These are phyloP conservation scores for Agelastica alni DNA, from an alignment of 2,888 invertebrate species.

Conservation along the genomic window DNA sequence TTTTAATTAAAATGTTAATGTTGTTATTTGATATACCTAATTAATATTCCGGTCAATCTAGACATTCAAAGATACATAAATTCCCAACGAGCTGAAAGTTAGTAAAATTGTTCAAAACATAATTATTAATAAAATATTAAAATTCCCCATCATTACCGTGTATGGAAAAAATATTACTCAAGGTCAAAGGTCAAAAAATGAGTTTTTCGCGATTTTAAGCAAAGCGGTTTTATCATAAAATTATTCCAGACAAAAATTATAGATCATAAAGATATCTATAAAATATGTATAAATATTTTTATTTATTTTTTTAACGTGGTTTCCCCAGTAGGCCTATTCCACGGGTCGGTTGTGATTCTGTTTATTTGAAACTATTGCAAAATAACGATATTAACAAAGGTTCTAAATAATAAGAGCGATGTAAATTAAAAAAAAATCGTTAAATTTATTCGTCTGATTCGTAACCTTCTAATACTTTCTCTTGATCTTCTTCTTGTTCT, in stretches of 20 bases:
- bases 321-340: not conserved
- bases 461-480: conserved; percentile 1
- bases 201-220: not conserved
- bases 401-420: not conserved
- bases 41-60: not conserved
- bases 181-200: not conserved
- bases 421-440: not conserved
- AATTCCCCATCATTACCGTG: not conserved
- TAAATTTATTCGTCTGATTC: conserved; percentile 6
- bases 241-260: too few relatives aligned
- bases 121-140: not conserved
- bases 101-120: not conserved
- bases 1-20: too few relatives aligned
- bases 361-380: too few relatives aligned
- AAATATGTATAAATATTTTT: not conserved
- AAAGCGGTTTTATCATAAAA: not conserved
- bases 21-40: too few relatives aligned
- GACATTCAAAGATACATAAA: not conserved
- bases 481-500: conserved; percentile 9
- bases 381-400: not conserved
- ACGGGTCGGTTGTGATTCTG: not conserved
- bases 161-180: not conserved
- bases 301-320: not conserved
- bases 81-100: not conserved
- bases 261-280: not conserved